Evolutionary conservation across 2,797 vertebrate genomes (phyloP).

Genomic region (Hozukius guyotensis): DNA sequence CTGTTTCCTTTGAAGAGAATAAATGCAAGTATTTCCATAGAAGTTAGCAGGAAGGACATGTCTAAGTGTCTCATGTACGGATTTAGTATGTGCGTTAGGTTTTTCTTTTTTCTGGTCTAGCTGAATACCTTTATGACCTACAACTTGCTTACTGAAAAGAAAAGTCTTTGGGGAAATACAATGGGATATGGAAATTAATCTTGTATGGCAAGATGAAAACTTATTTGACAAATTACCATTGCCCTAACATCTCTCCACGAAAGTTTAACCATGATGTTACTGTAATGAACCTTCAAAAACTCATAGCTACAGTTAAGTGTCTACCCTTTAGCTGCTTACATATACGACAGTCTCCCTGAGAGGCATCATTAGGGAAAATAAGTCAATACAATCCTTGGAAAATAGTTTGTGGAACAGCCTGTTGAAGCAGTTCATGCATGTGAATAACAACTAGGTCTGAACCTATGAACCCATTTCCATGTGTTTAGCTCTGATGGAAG

Average conservation of each 20-base stretch:
- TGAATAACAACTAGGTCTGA: constrained; percentile 69
- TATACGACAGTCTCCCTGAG: constrained; percentile 70
- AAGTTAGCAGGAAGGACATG: constrained; percentile 8
- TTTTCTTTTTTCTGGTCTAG: constrained; percentile 45
- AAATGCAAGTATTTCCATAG: constrained; percentile 20
- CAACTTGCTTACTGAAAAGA: constrained; percentile 76
- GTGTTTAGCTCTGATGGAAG: constrained; percentile 53
- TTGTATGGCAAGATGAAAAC: constrained; percentile 78
- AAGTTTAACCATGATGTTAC: constrained; percentile 78
- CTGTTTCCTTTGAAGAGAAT: constrained; percentile 9
- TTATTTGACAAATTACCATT: constrained; percentile 84
- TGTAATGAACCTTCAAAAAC: constrained; percentile 81
- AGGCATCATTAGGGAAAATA: constrained; percentile 80
- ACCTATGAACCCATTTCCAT: constrained; percentile 59
- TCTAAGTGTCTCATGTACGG: constrained; percentile 29
- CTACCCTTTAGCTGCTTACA: constrained; percentile 74
- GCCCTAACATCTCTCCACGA: constrained; percentile 71
- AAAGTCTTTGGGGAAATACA: constrained; percentile 81
- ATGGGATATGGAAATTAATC: constrained; percentile 84
- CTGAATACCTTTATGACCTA: constrained; percentile 76
- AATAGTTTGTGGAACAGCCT: constrained; percentile 62
- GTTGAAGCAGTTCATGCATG: constrained; percentile 60
- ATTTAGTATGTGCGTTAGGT: constrained; percentile 3
- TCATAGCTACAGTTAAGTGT: constrained; percentile 67
- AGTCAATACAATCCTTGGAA: constrained; percentile 79